Base-by-base conservation (phyloP, 2,888 invertebrate genomes). In the Stenurella melanura region DNA sequence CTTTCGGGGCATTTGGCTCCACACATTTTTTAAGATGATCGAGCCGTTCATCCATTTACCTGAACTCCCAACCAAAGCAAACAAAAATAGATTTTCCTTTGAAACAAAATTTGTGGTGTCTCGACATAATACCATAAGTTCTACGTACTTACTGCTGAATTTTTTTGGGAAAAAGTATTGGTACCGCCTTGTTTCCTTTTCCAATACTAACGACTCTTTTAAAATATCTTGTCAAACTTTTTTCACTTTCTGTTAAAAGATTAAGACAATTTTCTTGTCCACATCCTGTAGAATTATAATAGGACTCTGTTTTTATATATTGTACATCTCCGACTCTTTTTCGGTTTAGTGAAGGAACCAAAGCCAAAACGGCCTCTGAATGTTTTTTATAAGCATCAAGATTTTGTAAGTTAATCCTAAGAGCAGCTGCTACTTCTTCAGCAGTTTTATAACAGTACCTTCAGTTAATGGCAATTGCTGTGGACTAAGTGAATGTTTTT, bases 381-480 rank as follows among this genome's bases (percentile, higher is more conserved):
- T 19, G 57, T 57, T 57, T 18, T 57, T 12, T 18, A n/a, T 1
- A 58, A 58, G 57, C 57, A 4, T 10, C 38, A 38, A 38, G 4
- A 38, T 38, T 10, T 38, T 7, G 38, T 11, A 10, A 10, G 9
- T 38, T 38, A 7, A 7, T 38, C 9, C 38, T 38, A 38, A 38
- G 38, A 38, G 18, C 18, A 18, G 2, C 19, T 6, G 57, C 18
- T 19, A 19, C 57, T 3, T 57, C 19, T 18, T 57, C 57, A 19
- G 10, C 6, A 57, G 6, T 18, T 57, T 57, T 19, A 18, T 57
- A 57, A 57, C 57, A 57, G 80, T 61, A 74, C 81, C 81, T 17
- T 66, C 57, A 54, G 83, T 79, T 38, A 80, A 17, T n/a, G 83
- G 81, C 58, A 83, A 57, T 69, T 38, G 76, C 72, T 79, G 79